Evolutionary conservation across 1,140 invertebrate genomes (phyloP).

Genomic region (Zelostemma sp.): DNA sequence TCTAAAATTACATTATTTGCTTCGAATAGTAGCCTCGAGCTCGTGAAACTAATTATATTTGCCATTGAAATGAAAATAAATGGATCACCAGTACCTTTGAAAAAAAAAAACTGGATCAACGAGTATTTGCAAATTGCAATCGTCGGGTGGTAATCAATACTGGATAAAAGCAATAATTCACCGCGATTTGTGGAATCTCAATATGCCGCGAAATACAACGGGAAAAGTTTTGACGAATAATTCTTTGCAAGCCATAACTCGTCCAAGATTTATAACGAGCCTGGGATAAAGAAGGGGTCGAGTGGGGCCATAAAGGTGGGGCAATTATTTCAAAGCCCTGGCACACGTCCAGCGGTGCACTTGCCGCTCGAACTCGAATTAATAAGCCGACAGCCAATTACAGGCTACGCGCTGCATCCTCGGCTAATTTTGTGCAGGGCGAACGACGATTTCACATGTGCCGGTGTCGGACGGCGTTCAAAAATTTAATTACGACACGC

Average conservation of each 20-base stretch:
- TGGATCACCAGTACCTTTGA: too few relatives aligned
- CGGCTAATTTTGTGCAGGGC: neutral
- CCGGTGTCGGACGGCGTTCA: neutral
- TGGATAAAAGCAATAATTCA: constrained; percentile 34
- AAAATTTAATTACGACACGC: constrained; percentile 23
- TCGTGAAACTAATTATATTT: too few relatives aligned
- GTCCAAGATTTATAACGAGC: constrained; percentile 28
- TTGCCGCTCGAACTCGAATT: constrained; percentile 31
- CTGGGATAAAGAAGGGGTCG: constrained; percentile 17
- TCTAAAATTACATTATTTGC: too few relatives aligned
- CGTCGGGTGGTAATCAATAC: too few relatives aligned
- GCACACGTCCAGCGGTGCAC: constrained; percentile 13
- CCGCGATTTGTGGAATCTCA: constrained; percentile 11
- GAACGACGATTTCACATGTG: constrained; percentile 13
- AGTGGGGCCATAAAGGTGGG: constrained; percentile 19
- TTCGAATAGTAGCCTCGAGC: too few relatives aligned
- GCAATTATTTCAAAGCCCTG: constrained; percentile 31
- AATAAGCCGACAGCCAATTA: constrained; percentile 34
- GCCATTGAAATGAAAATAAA: too few relatives aligned
- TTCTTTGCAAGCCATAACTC: constrained; percentile 17
- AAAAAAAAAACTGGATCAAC: constrained; percentile 25
- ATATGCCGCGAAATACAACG: constrained; percentile 23
- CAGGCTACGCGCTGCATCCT: constrained; percentile 2
- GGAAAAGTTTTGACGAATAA: constrained; percentile 20
- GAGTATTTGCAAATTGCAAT: constrained; percentile 22